phyloP scores from a whole-genome alignment of 2,888 invertebrate genomes.

The Acrobasis repandana region DNA sequence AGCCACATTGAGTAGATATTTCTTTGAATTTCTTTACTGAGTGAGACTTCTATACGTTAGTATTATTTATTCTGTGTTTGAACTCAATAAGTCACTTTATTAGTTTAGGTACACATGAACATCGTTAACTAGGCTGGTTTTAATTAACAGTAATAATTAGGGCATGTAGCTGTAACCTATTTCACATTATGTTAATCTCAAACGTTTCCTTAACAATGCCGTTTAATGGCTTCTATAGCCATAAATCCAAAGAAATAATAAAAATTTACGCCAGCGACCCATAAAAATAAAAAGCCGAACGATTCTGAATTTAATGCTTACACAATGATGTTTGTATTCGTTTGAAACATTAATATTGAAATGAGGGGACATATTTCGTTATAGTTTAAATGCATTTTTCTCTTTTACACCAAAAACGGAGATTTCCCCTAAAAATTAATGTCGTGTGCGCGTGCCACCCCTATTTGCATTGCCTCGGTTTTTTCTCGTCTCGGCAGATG shows the following conservation, averaged over 20 bases:
- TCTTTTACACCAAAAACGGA: slow-evolving; percentile 71
- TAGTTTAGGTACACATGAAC: neutral
- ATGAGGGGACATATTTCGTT: slow-evolving; percentile 70
- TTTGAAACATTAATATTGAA: slow-evolving; percentile 67
- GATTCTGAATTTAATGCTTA: slow-evolving; percentile 40
- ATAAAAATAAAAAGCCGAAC: slow-evolving; percentile 47
- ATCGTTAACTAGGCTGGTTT: neutral
- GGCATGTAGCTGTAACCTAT: slow-evolving; percentile 9
- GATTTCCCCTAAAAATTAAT: slow-evolving; percentile 78
- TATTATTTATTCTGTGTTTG: too few relatives aligned
- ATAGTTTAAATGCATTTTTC: slow-evolving; percentile 79
- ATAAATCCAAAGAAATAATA: slow-evolving; percentile 56
- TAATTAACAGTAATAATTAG: slow-evolving; percentile 9
- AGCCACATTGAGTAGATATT: too few relatives aligned
- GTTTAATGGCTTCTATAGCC: slow-evolving; percentile 35
- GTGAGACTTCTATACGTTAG: too few relatives aligned
- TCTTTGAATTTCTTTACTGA: too few relatives aligned
- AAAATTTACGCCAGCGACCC: slow-evolving; percentile 54
- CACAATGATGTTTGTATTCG: slow-evolving; percentile 40
- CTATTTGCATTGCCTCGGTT: slow-evolving; percentile 80
- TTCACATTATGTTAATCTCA: slow-evolving; percentile 22
- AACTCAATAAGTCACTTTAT: too few relatives aligned
- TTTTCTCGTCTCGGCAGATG: slow-evolving; percentile 72
- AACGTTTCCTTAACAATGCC: slow-evolving; percentile 27
- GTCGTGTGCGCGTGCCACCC: slow-evolving; percentile 63